These are phyloP conservation scores for Anthrax anthrax DNA, from an alignment of 2,888 invertebrate species.

Conservation along the genomic window DNA sequence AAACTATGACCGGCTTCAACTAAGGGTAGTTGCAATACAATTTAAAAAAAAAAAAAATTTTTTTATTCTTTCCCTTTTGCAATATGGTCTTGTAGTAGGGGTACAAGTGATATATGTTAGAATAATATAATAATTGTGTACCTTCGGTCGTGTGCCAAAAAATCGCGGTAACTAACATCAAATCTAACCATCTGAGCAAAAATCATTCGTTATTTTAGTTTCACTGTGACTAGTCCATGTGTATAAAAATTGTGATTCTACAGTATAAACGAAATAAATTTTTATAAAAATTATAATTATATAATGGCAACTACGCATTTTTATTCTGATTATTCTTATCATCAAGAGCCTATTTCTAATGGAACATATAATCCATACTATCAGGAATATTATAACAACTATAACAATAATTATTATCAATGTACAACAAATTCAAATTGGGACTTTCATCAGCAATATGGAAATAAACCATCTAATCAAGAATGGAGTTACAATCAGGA, in stretches of 20 bases:
- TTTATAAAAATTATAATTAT: neutral
- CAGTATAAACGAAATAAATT: no score
- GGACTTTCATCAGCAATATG: neutral
- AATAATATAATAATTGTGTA: neutral
- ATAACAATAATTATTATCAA: neutral
- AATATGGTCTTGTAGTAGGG: neutral
- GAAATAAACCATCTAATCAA: neutral
- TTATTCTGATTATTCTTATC: constrained; percentile 20
- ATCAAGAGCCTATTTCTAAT: neutral
- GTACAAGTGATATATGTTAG: neutral
- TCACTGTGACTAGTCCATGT: constrained; percentile 24
- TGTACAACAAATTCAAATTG: neutral
- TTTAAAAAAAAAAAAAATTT: neutral
- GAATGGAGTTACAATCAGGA: neutral
- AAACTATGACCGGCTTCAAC: constrained; percentile 8
- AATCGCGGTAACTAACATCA: constrained; percentile 15
- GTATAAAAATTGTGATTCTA: no score
- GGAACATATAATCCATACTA: neutral
- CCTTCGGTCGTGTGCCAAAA: constrained; percentile 11
- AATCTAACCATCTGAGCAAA: constrained; percentile 5
- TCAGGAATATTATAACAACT: neutral
- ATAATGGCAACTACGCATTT: constrained; percentile 27
- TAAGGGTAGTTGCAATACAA: constrained; percentile 9
- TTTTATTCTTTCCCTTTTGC: neutral
- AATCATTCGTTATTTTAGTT: constrained; percentile 24